Conservation (phyloP, 2,888 invertebrate genomes). For the Harpalus rufipes region DNA sequence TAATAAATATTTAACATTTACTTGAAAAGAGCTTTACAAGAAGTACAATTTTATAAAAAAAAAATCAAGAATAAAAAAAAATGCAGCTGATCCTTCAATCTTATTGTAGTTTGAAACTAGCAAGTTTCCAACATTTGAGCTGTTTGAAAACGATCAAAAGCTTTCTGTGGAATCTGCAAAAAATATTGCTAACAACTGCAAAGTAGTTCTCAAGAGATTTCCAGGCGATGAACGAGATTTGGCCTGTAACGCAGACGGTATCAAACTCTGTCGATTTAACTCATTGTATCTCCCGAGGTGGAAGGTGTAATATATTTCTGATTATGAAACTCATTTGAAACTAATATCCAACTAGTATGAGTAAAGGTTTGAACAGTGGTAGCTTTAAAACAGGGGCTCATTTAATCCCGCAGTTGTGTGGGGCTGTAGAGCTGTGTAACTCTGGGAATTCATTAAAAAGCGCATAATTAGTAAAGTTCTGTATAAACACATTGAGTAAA, state of each 20-base stretch:
- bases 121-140: too few species aligned
- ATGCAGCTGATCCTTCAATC: too few species aligned
- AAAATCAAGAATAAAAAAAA: too few species aligned
- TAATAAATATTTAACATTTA: too few species aligned
- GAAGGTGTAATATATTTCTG: neutral
- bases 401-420: neutral
- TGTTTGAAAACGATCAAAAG: neutral
- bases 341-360: neutral
- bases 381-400: neutral
- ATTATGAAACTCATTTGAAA: constrained; percentile 6
- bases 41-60: too few species aligned
- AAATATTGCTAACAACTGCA: neutral
- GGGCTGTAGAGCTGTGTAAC: neutral
- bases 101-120: too few species aligned
- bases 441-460: constrained; percentile 23
- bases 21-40: too few species aligned
- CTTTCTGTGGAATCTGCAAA: neutral
- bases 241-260: neutral
- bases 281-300: neutral
- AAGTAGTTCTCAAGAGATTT: neutral
- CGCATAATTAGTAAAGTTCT: constrained; percentile 46
- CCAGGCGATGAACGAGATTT: neutral
- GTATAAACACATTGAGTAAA: constrained; percentile 19
- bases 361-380: neutral
- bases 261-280: too few species aligned